Evolutionary conservation across 2,888 invertebrate species (phyloP).

Genomic region (Dorcus parallelipipedus): DNA sequence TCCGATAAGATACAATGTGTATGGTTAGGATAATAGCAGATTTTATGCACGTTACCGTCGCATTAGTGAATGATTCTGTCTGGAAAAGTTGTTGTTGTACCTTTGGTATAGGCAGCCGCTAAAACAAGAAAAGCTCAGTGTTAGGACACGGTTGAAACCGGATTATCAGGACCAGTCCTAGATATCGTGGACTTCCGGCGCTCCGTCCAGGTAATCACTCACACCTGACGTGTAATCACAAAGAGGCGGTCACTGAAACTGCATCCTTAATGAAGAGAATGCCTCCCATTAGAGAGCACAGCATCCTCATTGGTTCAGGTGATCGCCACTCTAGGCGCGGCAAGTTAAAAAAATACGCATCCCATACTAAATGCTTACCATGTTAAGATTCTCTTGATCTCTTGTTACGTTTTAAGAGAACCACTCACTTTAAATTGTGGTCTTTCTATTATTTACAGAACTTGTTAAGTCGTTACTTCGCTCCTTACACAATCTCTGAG

Average conservation of each 20-base stretch:
- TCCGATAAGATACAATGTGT: too few species aligned
- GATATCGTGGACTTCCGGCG: constrained; percentile 45
- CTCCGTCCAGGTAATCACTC: constrained; percentile 47
- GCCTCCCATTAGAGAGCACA: constrained; percentile 26
- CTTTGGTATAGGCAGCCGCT: constrained; percentile 18
- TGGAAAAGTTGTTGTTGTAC: not conserved
- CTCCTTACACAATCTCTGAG: constrained; percentile 15
- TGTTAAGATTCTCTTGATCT: constrained; percentile 34
- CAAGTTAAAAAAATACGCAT: constrained; percentile 26
- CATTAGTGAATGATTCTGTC: too few species aligned
- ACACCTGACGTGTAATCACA: constrained; percentile 50
- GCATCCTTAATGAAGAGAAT: constrained; percentile 46
- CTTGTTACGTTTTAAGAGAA: constrained; percentile 26
- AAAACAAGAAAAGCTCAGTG: constrained; percentile 11
- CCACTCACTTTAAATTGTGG: constrained; percentile 38
- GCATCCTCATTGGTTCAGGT: constrained; percentile 42
- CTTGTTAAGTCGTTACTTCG: constrained; percentile 33
- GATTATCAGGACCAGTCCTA: constrained; percentile 37
- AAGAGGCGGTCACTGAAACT: constrained; percentile 46
- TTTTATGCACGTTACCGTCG: not conserved
- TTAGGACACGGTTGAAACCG: constrained; percentile 26
- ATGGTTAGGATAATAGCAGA: not conserved
- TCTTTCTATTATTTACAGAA: constrained; percentile 33
- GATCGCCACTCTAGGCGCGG: constrained; percentile 27
- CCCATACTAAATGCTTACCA: constrained; percentile 31